Evolutionary conservation across 2,113 vertebrate genomes (phyloP), one percentile per base, ranked within the genome.

Genomic region (Rutilus rutilus): DNA sequence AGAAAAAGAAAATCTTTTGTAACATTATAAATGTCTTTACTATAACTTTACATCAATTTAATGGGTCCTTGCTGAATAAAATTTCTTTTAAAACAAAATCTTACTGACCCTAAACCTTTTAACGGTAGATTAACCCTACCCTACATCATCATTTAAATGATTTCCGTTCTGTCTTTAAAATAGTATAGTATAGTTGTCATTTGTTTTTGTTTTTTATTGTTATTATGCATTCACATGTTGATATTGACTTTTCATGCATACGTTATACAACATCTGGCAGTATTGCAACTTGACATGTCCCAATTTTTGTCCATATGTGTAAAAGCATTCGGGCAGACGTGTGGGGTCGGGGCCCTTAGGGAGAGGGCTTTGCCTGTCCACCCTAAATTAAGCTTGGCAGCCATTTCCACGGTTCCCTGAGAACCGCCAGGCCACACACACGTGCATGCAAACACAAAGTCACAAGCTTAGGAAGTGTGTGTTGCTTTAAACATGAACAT

Each of bases 391-490:
- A 69, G 86, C 86, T 75, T 78, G 67, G 78, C 84, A 27, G 45
- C 62, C 78, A 79, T 73, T 77, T 89, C 42, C 82, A 87, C 25
- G 78, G 42, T 85, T 82, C 64, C 81, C 36, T 82, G 81, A 86
- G 76, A 84, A 59, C 62, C 62, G 6, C 45, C 64, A 74, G 87
- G 78, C 69, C 86, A 85, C 84, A 87, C 86, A 84, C 73, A 47
- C 33, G 21, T 71, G 23, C 45, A 27, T 64, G 36, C 79, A 86
- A 39, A 82, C 69, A 86, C 78, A 81, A 45, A 73, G 47, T 73
- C 81, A 74, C 78, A 85, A 83, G 78, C 80, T 87, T 78, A 87
- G 54, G 64, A 87, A 33, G 62, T 85, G 81, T 85, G 50, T 89
- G 77, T 57, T 71, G 71, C 25, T 89, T 85, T 65, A 62, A 78